phyloP scores from a whole-genome alignment of 2,888 invertebrate species.

The Heliconius hortense region DNA sequence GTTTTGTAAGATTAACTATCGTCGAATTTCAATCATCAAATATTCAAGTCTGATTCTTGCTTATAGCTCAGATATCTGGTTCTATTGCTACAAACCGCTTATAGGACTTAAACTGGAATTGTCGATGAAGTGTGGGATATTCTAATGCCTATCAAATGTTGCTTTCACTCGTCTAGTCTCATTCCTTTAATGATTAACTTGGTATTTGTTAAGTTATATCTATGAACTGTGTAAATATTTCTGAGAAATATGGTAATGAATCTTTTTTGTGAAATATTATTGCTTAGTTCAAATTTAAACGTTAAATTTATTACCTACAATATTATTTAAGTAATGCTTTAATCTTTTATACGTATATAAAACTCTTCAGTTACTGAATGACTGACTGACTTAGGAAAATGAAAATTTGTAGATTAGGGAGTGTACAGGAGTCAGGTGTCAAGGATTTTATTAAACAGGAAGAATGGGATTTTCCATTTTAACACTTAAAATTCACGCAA shows the following conservation, averaged over 20 bases:
- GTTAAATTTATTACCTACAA: too few relatives aligned
- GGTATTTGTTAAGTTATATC: not conserved
- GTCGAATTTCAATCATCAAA: constrained; percentile 8
- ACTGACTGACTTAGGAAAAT: too few relatives aligned
- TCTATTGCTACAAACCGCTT: constrained; percentile 2
- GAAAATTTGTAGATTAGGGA: too few relatives aligned
- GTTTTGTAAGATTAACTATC: constrained; percentile 2
- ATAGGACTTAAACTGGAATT: constrained; percentile 18
- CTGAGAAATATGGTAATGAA: too few relatives aligned
- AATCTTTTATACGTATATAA: too few relatives aligned
- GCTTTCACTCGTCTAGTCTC: constrained; percentile 25
- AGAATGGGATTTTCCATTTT: too few relatives aligned
- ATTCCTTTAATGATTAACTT: constrained; percentile 4
- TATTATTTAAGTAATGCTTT: too few relatives aligned
- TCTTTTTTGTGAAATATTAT: too few relatives aligned
- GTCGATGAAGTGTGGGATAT: constrained; percentile 23
- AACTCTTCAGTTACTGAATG: too few relatives aligned
- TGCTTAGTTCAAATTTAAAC: too few relatives aligned
- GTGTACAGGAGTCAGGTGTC: too few relatives aligned
- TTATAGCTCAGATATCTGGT: constrained; percentile 12
- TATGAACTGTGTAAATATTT: not conserved
- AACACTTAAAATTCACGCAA: not conserved
- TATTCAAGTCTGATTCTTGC: constrained; percentile 1
- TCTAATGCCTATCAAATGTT: constrained; percentile 21
- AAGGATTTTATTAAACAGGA: too few relatives aligned